Percentiles rank a stretch among this genome's conserved stretches.
These are phyloP conservation scores for Beaufortia kweichowensis DNA, from an alignment of 2,113 vertebrate genomes.

Conservation along the genomic window DNA sequence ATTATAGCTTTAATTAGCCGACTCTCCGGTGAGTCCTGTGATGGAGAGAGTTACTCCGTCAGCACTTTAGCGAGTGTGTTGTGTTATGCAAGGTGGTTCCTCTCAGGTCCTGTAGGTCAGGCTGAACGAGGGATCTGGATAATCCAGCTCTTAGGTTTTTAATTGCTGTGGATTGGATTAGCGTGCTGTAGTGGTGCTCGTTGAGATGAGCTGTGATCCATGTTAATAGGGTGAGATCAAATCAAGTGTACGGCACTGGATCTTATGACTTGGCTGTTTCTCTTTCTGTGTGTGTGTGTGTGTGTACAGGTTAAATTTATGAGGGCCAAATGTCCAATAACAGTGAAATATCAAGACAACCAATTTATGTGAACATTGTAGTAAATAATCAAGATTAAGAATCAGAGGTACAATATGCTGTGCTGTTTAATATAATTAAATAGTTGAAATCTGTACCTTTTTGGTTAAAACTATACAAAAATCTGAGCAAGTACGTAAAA, in stretches of 20 bases:
- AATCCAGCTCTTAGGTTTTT: constrained; percentile 39
- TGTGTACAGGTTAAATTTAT: too few relatives aligned
- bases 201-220: constrained; percentile 11
- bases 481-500: too few relatives aligned
- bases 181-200: background rate
- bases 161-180: constrained; percentile 36
- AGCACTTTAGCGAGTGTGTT: constrained; percentile 19
- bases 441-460: too few relatives aligned
- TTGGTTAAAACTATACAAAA: too few relatives aligned
- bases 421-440: too few relatives aligned
- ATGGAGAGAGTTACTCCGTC: constrained; percentile 11
- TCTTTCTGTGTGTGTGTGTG: background rate
- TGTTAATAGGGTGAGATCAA: constrained; percentile 27
- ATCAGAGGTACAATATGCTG: too few relatives aligned
- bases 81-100: constrained; percentile 5
- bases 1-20: constrained; percentile 36
- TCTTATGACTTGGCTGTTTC: background rate
- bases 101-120: constrained; percentile 43
- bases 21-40: constrained; percentile 22
- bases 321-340: too few relatives aligned
- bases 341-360: too few relatives aligned
- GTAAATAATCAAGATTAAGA: too few relatives aligned
- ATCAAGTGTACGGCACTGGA: constrained; percentile 5
- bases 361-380: too few relatives aligned
- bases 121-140: constrained; percentile 7